phyloP scores from a whole-genome alignment of 2,113 vertebrate species.

The Antigone vipio region DNA sequence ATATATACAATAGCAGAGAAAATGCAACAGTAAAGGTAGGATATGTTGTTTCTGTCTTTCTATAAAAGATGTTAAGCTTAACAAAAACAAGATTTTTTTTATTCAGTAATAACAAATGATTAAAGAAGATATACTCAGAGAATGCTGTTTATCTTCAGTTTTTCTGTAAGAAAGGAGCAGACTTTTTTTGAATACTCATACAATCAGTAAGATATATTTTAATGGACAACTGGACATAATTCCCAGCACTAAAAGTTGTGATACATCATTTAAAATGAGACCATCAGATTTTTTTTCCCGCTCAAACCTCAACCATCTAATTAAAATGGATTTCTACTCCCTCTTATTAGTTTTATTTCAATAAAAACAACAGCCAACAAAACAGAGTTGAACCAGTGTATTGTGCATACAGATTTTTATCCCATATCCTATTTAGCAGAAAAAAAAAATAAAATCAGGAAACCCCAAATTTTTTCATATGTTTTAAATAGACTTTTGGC shows the following conservation, averaged over 20 bases:
- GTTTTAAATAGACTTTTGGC: not conserved
- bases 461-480: not conserved
- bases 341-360: not conserved
- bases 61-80: not conserved
- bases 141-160: not conserved
- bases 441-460: not conserved
- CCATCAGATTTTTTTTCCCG: not conserved
- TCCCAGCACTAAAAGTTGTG: not conserved
- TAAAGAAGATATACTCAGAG: not conserved
- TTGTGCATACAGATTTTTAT: not conserved
- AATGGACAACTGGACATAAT: not conserved
- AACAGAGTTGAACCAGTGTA: not conserved
- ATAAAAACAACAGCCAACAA: not conserved
- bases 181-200: not conserved
- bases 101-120: not conserved
- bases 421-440: not conserved
- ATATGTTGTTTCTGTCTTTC: not conserved
- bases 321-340: not conserved
- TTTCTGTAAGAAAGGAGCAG: not conserved
- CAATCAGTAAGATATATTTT: not conserved
- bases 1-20: not conserved
- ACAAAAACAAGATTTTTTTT: not conserved
- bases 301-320: not conserved
- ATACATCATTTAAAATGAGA: not conserved
- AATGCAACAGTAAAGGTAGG: not conserved